A percentile compares a stretch with the other conserved stretches of the same genome.
Evolutionary conservation across 2,797 vertebrate genomes (phyloP).

Genomic region (Xiphorhynchus erythropygius): DNA sequence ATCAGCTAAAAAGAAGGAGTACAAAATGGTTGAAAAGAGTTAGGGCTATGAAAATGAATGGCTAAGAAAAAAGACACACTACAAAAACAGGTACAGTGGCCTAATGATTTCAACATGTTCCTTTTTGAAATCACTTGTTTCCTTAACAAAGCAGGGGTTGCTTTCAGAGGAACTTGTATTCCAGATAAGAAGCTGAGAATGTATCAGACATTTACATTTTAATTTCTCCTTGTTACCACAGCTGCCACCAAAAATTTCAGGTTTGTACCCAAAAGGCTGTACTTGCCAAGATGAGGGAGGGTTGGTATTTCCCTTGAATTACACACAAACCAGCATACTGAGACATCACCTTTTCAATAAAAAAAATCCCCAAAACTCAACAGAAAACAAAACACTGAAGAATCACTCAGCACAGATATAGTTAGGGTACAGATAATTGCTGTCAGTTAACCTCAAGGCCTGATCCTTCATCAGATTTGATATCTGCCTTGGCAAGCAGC

Average conservation of each 20-base stretch:
- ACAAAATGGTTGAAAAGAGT: background rate
- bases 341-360: background rate
- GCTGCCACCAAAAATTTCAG: background rate
- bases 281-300: background rate
- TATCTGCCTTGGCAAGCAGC: constrained; percentile 17
- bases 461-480: constrained; percentile 50
- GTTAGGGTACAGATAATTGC: background rate
- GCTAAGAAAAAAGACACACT: background rate
- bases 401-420: background rate
- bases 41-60: background rate
- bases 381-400: background rate
- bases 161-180: background rate
- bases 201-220: background rate
- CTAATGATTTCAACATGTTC: background rate
- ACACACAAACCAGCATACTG: background rate
- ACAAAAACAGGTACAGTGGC: background rate
- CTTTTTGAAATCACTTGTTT: background rate
- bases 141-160: background rate
- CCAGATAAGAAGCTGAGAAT: background rate
- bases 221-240: background rate
- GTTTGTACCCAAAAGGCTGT: background rate
- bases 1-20: background rate
- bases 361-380: background rate
- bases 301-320: background rate
- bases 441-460: constrained; percentile 43